Conservation (phyloP, 2,797 vertebrate species). For the Phataginus tetradactyla region DNA sequence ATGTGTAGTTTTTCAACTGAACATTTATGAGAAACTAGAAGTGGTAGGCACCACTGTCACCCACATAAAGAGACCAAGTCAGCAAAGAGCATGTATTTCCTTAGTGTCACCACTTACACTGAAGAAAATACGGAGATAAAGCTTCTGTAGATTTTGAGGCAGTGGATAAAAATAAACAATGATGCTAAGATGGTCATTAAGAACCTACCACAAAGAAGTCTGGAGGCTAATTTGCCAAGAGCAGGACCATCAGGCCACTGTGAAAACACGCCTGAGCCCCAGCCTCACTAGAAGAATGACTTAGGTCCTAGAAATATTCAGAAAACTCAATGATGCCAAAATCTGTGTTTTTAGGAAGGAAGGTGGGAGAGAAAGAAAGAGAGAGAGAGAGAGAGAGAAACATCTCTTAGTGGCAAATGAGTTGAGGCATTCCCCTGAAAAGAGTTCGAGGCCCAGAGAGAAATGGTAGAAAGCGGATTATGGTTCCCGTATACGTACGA, state of each 20-base stretch:
- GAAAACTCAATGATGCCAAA: neutral
- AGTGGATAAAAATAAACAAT: neutral
- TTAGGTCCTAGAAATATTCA: neutral
- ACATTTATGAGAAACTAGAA: neutral
- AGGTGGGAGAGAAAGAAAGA: neutral
- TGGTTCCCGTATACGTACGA: slow-evolving; percentile 35
- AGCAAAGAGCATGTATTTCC: neutral
- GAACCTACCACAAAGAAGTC: neutral
- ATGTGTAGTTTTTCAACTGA: neutral
- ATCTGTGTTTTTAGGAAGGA: neutral
- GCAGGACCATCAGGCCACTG: neutral
- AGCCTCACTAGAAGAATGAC: neutral
- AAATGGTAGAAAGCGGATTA: slow-evolving; percentile 44
- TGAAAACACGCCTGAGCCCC: neutral
- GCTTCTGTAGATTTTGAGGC: neutral
- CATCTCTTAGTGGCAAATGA: neutral
- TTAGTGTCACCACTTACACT: neutral
- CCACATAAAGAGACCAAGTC: neutral
- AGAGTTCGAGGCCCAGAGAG: slow-evolving; percentile 30
- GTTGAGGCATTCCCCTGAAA: slow-evolving; percentile 11
- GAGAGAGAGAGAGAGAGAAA: neutral
- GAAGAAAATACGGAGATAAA: neutral
- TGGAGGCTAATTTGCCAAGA: neutral
- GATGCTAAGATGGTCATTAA: neutral
- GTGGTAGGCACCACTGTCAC: neutral